phyloP scores from a whole-genome alignment of 1,140 invertebrate species.

The Eufriesea mexicana region DNA sequence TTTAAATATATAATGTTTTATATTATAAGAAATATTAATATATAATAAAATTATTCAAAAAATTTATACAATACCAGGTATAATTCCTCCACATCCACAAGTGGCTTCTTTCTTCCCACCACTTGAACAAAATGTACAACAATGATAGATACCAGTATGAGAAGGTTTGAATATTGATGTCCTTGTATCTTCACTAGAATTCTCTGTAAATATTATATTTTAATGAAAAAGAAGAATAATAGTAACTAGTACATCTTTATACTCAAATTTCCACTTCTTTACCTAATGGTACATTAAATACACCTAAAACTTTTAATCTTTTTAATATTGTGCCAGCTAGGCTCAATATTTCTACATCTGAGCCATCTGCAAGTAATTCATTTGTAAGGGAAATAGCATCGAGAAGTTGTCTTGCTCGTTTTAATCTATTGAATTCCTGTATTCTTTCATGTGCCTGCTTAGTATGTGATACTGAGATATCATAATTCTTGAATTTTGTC shows the following conservation, averaged over 20 bases:
- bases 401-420: constrained; percentile 74
- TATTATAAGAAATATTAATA: neutral
- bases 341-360: constrained; percentile 87
- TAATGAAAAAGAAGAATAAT: constrained; percentile 1
- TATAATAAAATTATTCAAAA: neutral
- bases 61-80: constrained; percentile 83
- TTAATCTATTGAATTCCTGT: constrained; percentile 74
- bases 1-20: constrained; percentile 58
- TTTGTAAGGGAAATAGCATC: constrained; percentile 85
- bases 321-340: constrained; percentile 85
- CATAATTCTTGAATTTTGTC: constrained; percentile 21
- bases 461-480: constrained; percentile 9
- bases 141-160: constrained; percentile 89
- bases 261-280: constrained; percentile 17
- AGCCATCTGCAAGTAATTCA: constrained; percentile 85
- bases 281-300: constrained; percentile 53
- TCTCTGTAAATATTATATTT: constrained; percentile 70
- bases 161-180: constrained; percentile 51
- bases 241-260: neutral
- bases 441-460: constrained; percentile 75
- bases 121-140: constrained; percentile 91
- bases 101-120: constrained; percentile 86
- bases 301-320: constrained; percentile 83
- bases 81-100: constrained; percentile 88
- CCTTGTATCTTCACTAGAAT: constrained; percentile 61